phyloP scores from a whole-genome alignment of 2,888 invertebrate genomes.

The Lamellibrachia columna region DNA sequence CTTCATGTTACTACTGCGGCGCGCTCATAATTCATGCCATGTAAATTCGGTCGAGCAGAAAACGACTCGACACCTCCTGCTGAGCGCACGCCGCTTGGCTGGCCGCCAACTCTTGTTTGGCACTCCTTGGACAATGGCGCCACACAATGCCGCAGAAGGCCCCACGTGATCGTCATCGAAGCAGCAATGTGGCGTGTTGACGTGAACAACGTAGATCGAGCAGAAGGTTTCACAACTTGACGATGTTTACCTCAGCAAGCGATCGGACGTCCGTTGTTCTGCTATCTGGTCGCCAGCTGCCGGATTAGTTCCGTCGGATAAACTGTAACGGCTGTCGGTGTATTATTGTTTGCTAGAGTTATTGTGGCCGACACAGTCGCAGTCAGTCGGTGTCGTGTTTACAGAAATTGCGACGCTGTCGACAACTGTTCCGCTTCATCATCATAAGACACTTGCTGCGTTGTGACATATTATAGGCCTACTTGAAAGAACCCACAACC shows the following conservation, averaged over 20 bases:
- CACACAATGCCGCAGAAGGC: neutral
- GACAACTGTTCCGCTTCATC: neutral
- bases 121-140: neutral
- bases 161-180: neutral
- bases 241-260: neutral
- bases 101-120: neutral
- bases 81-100: neutral
- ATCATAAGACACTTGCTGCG: neutral
- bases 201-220: neutral
- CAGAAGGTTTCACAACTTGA: neutral
- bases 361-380: neutral
- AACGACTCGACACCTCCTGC: neutral
- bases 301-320: neutral
- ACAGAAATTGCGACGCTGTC: neutral
- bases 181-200: neutral
- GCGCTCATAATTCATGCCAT: neutral
- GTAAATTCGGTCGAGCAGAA: constrained; percentile 1
- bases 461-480: neutral
- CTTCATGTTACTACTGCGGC: neutral
- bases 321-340: neutral
- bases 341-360: neutral
- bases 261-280: neutral
- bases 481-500: neutral
- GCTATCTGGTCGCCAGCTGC: neutral
- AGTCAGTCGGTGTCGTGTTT: neutral